These are phyloP conservation scores for Muricea muricata DNA, from an alignment of 92 coral and sea anemone genomes.

Conservation along the genomic window DNA sequence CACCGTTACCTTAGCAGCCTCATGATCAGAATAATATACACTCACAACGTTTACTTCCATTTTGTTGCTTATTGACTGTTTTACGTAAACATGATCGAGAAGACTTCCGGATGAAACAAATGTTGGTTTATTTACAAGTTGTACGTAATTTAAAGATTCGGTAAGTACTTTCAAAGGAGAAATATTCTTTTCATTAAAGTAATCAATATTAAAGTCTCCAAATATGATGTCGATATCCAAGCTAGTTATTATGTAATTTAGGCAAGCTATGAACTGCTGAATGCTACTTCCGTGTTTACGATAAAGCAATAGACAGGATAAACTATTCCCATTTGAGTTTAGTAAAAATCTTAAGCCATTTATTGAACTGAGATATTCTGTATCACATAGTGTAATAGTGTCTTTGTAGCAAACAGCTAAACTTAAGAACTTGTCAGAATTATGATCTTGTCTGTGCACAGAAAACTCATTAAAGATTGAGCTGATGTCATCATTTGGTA, in stretches of 20 bases:
- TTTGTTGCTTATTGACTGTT: constrained; percentile 31
- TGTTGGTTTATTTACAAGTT: constrained; percentile 54
- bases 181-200: constrained; percentile 24
- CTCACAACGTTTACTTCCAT: constrained; percentile 29
- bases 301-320: constrained; percentile 24
- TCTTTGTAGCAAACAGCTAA: constrained; percentile 45
- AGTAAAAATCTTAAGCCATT: constrained; percentile 21
- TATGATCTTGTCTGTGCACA: constrained; percentile 28
- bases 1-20: constrained; percentile 54
- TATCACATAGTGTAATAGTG: constrained; percentile 13
- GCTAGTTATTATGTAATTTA: constrained; percentile 12
- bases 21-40: constrained; percentile 74
- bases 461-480: constrained; percentile 19
- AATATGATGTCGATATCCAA: constrained; percentile 17
- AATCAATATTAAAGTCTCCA: constrained; percentile 40
- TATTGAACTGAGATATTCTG: constrained; percentile 19
- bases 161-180: constrained; percentile 3
- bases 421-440: constrained; percentile 23
- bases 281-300: constrained; percentile 14
- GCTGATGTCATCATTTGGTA: constrained; percentile 13
- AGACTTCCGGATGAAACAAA: constrained; percentile 55
- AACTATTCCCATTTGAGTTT: constrained; percentile 3
- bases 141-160: constrained; percentile 31
- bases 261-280: constrained; percentile 3
- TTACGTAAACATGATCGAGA: constrained; percentile 45